These are phyloP conservation scores for Papilio xuthus DNA, from an alignment of 1,140 invertebrate species.

Conservation along the genomic window DNA sequence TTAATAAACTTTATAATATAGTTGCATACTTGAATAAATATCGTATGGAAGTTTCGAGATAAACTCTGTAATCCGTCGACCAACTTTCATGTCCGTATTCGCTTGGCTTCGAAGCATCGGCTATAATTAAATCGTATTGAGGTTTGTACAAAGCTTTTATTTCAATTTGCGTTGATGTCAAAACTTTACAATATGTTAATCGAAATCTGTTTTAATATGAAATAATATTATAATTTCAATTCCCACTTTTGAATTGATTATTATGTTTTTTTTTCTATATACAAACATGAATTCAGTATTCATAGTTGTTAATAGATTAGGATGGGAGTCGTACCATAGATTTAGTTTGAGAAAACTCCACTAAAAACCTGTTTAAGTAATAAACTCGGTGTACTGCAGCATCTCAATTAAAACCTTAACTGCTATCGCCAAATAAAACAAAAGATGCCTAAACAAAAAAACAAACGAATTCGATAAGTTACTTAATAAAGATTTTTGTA, in stretches of 20 bases:
- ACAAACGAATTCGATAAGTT: background rate
- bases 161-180: slow-evolving; percentile 11
- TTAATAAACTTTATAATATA: background rate
- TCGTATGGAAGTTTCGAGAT: slow-evolving; percentile 29
- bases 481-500: slow-evolving; percentile 2
- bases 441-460: background rate
- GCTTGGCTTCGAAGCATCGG: slow-evolving; percentile 20
- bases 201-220: background rate
- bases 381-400: too few relatives aligned
- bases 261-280: background rate
- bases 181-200: slow-evolving; percentile 1
- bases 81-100: slow-evolving; percentile 22
- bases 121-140: slow-evolving; percentile 35
- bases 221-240: background rate
- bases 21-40: slow-evolving; percentile 12
- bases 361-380: background rate
- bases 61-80: slow-evolving; percentile 30
- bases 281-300: background rate
- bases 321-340: background rate
- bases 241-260: background rate
- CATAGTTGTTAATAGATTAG: background rate
- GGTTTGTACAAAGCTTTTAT: slow-evolving; percentile 22
- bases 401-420: background rate
- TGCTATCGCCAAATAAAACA: background rate
- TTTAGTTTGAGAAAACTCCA: background rate